Evolutionary conservation across 1,140 invertebrate genomes (phyloP).

Genomic region (Platyura marginata): DNA sequence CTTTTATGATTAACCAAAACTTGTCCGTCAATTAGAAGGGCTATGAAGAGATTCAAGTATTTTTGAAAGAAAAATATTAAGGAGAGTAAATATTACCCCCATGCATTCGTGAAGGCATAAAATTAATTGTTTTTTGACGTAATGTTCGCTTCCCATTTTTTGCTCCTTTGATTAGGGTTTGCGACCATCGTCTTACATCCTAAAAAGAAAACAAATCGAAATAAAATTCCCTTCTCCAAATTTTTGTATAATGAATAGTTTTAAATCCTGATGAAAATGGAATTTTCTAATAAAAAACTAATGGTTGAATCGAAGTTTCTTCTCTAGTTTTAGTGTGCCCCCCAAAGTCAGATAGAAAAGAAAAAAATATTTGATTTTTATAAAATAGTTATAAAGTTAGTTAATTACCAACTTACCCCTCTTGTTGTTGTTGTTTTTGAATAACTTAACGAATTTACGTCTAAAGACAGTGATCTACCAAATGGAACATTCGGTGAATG

Average conservation of each 20-base stretch:
- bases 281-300: too few species aligned
- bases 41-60: constrained; percentile 1
- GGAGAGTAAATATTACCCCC: not conserved
- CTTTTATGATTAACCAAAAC: constrained; percentile 10
- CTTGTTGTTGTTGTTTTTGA: too few species aligned
- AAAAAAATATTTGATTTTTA: not conserved
- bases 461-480: too few species aligned
- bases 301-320: not conserved
- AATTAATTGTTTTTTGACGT: constrained; percentile 4
- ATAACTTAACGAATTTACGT: too few species aligned
- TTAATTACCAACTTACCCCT: too few species aligned
- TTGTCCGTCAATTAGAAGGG: constrained; percentile 3
- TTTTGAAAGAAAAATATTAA: not conserved
- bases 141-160: constrained; percentile 2
- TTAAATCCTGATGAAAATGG: not conserved
- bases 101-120: constrained; percentile 3
- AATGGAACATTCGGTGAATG: too few species aligned
- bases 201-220: not conserved
- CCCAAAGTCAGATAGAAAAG: not conserved
- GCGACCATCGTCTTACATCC: constrained; percentile 6
- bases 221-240: not conserved
- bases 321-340: not conserved
- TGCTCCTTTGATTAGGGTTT: constrained; percentile 1
- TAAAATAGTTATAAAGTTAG: too few species aligned
- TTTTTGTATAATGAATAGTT: not conserved